phyloP scores from a whole-genome alignment of 1,140 invertebrate genomes.

The Trichomalopsis sarcophagae region DNA sequence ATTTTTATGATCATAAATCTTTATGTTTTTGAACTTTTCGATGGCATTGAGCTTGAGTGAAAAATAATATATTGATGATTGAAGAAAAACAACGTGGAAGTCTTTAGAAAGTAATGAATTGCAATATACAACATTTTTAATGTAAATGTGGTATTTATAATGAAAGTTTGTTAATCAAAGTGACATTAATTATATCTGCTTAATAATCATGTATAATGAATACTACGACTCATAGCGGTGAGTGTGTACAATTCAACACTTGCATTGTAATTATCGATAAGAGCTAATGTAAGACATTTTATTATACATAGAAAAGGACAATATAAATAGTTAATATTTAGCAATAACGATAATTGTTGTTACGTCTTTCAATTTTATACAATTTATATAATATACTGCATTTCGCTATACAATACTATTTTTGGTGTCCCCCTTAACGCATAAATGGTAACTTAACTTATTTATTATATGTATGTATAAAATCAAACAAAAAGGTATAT shows the following conservation, averaged over 20 bases:
- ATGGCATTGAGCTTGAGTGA: too few relatives aligned
- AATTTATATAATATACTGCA: conserved; percentile 9
- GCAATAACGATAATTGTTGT: conserved; percentile 57
- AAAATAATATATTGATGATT: background rate
- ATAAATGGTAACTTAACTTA: conserved; percentile 61
- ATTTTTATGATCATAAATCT: too few relatives aligned
- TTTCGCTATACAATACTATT: conserved; percentile 4
- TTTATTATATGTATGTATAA: conserved; percentile 37
- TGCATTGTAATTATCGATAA: conserved; percentile 52
- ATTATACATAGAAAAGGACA: conserved; percentile 54
- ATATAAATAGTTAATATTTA: conserved; percentile 62
- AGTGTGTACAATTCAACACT: background rate
- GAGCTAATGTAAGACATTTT: conserved; percentile 49
- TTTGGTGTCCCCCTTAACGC: conserved; percentile 35
- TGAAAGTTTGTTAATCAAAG: too few relatives aligned
- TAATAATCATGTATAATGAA: background rate
- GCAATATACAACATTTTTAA: too few relatives aligned
- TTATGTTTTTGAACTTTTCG: too few relatives aligned
- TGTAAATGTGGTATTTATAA: too few relatives aligned
- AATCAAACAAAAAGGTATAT: conserved; percentile 15
- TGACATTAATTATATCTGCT: too few relatives aligned
- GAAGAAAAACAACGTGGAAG: background rate
- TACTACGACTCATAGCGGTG: background rate
- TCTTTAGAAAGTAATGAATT: background rate
- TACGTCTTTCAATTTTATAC: conserved; percentile 7